Percentiles rank a stretch among this genome's conserved stretches.
phyloP scores from a whole-genome alignment of 2,113 vertebrate species.

The Sturnus vulgaris region DNA sequence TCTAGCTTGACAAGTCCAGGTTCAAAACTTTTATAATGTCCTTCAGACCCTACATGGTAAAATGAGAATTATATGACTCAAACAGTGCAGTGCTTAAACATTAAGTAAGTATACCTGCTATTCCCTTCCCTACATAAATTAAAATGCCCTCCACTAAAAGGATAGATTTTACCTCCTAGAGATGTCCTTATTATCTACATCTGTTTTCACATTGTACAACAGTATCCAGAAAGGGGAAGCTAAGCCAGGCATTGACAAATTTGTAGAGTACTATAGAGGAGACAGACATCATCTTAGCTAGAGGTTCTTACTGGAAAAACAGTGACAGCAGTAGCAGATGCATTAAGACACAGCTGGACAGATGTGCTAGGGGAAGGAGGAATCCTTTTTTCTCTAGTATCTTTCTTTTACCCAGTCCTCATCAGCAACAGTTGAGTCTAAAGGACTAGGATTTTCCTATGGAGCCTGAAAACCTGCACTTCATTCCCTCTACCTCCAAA shows the following conservation, averaged over 20 bases:
- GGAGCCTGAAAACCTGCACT: background rate
- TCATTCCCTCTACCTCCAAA: background rate
- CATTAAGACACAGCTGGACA: background rate
- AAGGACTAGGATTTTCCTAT: background rate
- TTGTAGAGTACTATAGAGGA: background rate
- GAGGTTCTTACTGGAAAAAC: background rate
- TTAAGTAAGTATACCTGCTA: background rate
- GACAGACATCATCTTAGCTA: background rate
- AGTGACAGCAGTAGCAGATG: background rate
- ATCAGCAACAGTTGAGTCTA: background rate
- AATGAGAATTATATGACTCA: background rate
- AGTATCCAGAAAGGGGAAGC: background rate
- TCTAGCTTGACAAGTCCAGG: background rate
- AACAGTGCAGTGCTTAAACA: background rate
- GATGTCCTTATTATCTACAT: background rate
- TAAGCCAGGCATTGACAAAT: background rate
- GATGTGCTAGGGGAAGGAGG: background rate
- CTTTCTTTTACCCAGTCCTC: background rate
- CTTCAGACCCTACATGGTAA: background rate
- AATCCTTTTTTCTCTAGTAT: background rate
- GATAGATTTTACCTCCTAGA: background rate
- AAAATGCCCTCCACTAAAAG: background rate
- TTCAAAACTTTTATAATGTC: background rate
- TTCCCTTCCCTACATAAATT: background rate
- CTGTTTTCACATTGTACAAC: background rate